A percentile compares a stretch with the other conserved stretches of the same genome.
phyloP scores from a whole-genome alignment of 2,888 invertebrate species.

The Hyalella azteca region DNA sequence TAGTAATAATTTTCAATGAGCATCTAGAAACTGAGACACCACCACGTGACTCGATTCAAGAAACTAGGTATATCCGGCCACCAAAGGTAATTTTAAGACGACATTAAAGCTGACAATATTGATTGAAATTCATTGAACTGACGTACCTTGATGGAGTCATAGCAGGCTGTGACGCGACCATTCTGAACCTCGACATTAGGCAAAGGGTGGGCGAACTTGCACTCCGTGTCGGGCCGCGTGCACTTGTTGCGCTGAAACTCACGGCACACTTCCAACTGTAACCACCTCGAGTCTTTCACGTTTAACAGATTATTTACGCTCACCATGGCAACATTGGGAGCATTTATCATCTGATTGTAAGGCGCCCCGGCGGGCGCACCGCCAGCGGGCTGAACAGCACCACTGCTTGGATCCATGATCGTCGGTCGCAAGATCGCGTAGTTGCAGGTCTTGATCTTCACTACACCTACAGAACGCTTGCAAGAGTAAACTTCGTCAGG shows the following conservation, averaged over 20 bases:
- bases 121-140: neutral
- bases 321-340: slow-evolving; percentile 57
- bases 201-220: slow-evolving; percentile 99
- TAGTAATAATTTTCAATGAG: no score
- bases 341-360: slow-evolving; percentile 55
- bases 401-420: slow-evolving; percentile 55
- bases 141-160: slow-evolving; percentile 99
- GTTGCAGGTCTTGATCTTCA: slow-evolving; percentile 43
- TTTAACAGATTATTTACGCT: slow-evolving; percentile 58
- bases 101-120: no score
- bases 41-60: no score
- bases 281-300: slow-evolving; percentile 96
- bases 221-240: slow-evolving; percentile 97
- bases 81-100: neutral
- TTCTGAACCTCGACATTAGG: slow-evolving; percentile 99
- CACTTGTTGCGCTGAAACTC: slow-evolving; percentile 99
- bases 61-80: no score
- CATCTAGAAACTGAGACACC: no score
- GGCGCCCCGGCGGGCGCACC: slow-evolving; percentile 46
- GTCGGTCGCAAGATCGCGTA: slow-evolving; percentile 44
- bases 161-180: slow-evolving; percentile 99
- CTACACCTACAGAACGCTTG: slow-evolving; percentile 19
- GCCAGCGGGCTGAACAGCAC: slow-evolving; percentile 45
- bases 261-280: slow-evolving; percentile 98
- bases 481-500: slow-evolving; percentile 35